A percentile compares a stretch with the other conserved stretches of the same genome.
These are phyloP conservation scores for Orthonyx spaldingii DNA, from an alignment of 2,113 vertebrate genomes.

Conservation along the genomic window DNA sequence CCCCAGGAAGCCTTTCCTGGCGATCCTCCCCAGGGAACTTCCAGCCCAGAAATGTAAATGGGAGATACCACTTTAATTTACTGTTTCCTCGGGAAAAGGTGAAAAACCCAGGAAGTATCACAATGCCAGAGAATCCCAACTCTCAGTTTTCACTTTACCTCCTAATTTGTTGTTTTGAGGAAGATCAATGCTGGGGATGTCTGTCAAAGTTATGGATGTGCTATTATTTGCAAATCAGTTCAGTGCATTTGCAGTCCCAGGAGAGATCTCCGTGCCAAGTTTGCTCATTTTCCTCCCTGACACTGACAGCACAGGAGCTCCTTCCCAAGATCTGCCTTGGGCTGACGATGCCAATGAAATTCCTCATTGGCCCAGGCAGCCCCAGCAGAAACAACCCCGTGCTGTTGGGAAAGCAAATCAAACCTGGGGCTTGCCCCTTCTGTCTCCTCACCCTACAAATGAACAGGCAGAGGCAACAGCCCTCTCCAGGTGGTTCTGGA, in stretches of 20 bases:
- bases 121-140: neutral
- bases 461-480: fast-evolving
- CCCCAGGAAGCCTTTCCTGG: neutral
- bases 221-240: neutral
- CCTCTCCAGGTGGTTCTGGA: neutral
- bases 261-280: neutral
- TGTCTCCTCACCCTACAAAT: fast-evolving
- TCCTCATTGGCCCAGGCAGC: neutral
- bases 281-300: neutral
- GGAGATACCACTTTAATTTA: neutral
- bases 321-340: neutral
- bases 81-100: neutral
- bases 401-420: too few species aligned
- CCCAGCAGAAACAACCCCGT: neutral
- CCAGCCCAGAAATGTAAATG: neutral
- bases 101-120: neutral
- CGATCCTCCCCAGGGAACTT: fast-evolving
- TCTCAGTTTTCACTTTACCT: neutral
- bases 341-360: neutral
- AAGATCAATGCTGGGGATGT: neutral
- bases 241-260: neutral
- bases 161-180: neutral
- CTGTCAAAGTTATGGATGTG: neutral
- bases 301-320: neutral
- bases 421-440: fast-evolving